A percentile compares a stretch with the other conserved stretches of the same genome.
Conservation (phyloP, 2,113 vertebrate genomes). For the Buteo buteo region DNA sequence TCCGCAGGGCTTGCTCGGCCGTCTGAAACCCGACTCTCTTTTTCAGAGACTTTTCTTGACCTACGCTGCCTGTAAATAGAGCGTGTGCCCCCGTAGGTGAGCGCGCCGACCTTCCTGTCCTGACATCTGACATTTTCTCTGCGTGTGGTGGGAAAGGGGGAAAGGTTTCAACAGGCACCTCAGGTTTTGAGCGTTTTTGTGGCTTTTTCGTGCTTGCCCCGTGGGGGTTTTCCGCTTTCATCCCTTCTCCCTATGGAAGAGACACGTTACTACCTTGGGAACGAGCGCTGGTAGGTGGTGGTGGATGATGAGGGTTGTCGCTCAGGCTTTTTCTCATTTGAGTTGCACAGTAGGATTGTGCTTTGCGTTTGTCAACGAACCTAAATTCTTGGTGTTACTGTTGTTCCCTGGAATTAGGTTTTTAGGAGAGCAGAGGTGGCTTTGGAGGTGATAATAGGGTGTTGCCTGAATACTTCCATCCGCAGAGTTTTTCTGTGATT, state of each 20-base stretch:
- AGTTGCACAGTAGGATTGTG: background rate
- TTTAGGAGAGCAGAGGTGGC: background rate
- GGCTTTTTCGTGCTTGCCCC: background rate
- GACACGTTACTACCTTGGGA: background rate
- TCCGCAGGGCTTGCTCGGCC: background rate
- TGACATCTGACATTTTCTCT: background rate
- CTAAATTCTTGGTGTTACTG: no score
- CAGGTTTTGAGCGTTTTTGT: accelerated
- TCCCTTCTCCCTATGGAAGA: background rate
- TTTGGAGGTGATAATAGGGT: background rate
- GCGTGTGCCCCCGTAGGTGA: background rate
- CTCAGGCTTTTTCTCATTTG: accelerated
- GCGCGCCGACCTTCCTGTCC: background rate
- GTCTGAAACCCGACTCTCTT: background rate
- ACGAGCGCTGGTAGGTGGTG: background rate
- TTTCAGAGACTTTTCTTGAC: background rate
- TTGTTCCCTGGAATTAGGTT: background rate
- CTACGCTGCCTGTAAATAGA: background rate
- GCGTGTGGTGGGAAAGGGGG: background rate
- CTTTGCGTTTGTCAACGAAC: accelerated
- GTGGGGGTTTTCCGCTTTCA: no score
- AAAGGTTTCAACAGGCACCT: background rate
- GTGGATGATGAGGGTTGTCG: accelerated
- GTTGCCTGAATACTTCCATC: background rate
- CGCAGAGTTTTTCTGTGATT: accelerated